Evolutionary conservation across 2,113 vertebrate species (phyloP), one percentile per base, ranked within the genome.

Genomic region (Zosterops pallidus): DNA sequence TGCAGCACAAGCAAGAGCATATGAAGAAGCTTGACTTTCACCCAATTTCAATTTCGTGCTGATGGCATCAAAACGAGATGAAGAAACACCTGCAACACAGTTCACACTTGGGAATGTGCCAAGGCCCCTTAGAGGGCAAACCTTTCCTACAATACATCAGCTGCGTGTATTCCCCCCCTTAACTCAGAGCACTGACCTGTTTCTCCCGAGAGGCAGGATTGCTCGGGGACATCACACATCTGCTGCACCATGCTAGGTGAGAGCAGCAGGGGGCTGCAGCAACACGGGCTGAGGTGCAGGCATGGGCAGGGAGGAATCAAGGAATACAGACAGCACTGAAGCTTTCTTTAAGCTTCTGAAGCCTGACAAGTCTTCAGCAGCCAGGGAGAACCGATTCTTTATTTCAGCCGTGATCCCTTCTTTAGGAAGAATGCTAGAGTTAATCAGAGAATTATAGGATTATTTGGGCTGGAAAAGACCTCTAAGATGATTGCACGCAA

Each of bases 261-360:
- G 12, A 84, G 74, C 86, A 41, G 50, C n/a, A 22, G 20, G 7
- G 2, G 11, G 49, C 33, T 64, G 59, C 39, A 65, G 56, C 1
- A 10, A 11, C 6, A 35, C 4, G 1, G 13, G 20, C 6, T 14
- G 24, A 82, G n/a, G 28, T n/a, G 69, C 35, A 64, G 82, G 14
- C 0, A 0, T 8, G 65, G 39, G 5, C 5, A 18, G 3, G 6
- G 6, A 9, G 9, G 11, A 35, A 69, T n/a, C 0, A 1, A 37
- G 55, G 26, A 72, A 33, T 28, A 25, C 4, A 39, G 56, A n/a
- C 37, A 62, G 2, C 6, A 62, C 8, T 2, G 5, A 65, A 72
- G 20, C 18, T 76, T 23, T 56, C 47, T 24, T 44, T 12, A 9
- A 57, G 42, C 9, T 72, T 33, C 6, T 42, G 47, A 70, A 79